Evolutionary conservation across 2,797 vertebrate genomes (phyloP).

Genomic region (Trachurus trachurus): DNA sequence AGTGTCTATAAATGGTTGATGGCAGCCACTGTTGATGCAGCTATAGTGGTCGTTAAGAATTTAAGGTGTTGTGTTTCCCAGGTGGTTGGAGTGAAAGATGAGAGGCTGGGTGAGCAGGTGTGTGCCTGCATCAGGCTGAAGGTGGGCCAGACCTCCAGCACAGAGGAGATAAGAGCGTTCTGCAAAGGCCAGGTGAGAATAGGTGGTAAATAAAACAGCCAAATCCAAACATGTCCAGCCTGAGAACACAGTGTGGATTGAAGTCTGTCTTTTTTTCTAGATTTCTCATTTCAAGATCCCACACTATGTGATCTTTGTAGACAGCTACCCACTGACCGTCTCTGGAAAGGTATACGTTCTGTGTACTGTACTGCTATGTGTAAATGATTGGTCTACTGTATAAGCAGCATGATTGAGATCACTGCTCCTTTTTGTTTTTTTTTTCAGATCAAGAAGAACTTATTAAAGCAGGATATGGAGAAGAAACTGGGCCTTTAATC

Average conservation of each 20-base stretch:
- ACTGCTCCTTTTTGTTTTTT: not conserved
- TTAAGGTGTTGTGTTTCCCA: conserved; percentile 54
- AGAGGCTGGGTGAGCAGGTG: conserved; percentile 91
- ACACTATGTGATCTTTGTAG: conserved; percentile 87
- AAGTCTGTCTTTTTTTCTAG: conserved; percentile 68
- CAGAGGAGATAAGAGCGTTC: conserved; percentile 89
- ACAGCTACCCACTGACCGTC: conserved; percentile 87
- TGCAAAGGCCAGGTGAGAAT: conserved; percentile 92
- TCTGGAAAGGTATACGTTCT: conserved; percentile 88
- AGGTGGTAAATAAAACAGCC: not conserved
- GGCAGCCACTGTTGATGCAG: too few species aligned
- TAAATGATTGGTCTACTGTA: too few species aligned
- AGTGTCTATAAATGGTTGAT: not conserved
- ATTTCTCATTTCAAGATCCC: conserved; percentile 95
- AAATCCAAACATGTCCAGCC: not conserved
- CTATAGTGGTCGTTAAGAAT: not conserved
- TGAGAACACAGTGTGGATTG: not conserved
- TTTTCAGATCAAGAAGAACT: conserved; percentile 90
- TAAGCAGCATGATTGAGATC: not conserved
- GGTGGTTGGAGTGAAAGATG: conserved; percentile 93
- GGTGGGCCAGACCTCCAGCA: conserved; percentile 75
- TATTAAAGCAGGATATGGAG: conserved; percentile 88
- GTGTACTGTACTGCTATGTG: not conserved
- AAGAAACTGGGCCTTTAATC: conserved; percentile 71
- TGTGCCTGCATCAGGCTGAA: conserved; percentile 90